Base-by-base conservation (phyloP, 2,888 invertebrate genomes). In the Anagyrus pseudococci region DNA sequence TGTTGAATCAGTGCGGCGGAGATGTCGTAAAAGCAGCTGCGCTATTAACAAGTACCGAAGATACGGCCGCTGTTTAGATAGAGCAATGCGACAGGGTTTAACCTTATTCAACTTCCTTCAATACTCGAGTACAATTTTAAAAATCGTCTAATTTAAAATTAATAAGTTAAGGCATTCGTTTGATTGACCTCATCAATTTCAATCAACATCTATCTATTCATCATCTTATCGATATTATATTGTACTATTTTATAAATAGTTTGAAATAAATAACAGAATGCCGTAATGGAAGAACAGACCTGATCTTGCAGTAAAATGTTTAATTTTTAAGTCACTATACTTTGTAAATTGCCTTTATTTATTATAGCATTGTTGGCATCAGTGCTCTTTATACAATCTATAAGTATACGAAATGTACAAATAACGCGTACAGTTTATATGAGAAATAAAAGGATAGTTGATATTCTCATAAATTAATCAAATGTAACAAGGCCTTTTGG, bases 21-120 rank as follows among this genome's bases (percentile, higher is more conserved):
- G 79, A 80, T 33, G 77, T 80, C 19, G 77, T 78, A 1, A 80
- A 80, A 66, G 80, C 80, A 17, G 80, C 79, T n/a, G 77, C 80
- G 7, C 58, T 80, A 37, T 63, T 80, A 4, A 73, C 76, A 50
- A 80, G 71, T 58, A 74, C 75, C 15, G 80, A 80, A 7, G 80
- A 80, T 47, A 76, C 76, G 8, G 77, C 80, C 1, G 77, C 80
- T 6, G 80, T 80, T 65, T 80, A 71, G 62, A 20, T n/a, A n/a
- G n/a, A n/a, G n/a, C n/a, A 50, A 6, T 20, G n/a, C 25, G 33
- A 4, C 19, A 2, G 26, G n/a, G 25, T 47, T 23, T n/a, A n/a
- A n/a, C n/a, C n/a, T n/a, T n/a, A n/a, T n/a, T n/a, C n/a, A n/a
- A n/a, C n/a, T n/a, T n/a, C n/a, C n/a, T n/a, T n/a, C n/a, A n/a